phyloP scores from a whole-genome alignment of 2,797 vertebrate genomes.

The Podarcis siculus region DNA sequence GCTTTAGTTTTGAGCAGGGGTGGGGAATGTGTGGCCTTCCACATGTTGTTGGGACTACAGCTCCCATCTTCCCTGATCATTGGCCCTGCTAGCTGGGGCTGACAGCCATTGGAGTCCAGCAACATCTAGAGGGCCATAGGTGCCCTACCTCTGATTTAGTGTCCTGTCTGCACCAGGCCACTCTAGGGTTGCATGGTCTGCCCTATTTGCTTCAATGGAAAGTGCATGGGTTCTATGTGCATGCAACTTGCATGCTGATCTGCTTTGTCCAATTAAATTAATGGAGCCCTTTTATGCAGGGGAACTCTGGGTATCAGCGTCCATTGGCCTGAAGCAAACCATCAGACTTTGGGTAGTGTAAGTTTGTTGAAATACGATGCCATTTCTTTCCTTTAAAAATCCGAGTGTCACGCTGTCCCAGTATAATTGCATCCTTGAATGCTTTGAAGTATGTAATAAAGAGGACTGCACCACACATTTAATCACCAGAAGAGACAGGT shows the following conservation, averaged over 20 bases:
- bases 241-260: neutral
- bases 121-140: neutral
- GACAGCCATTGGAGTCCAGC: neutral
- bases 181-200: neutral
- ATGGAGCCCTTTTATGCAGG: neutral
- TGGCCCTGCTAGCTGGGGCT: no score
- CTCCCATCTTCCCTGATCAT: neutral
- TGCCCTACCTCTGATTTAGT: neutral
- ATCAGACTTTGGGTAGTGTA: neutral
- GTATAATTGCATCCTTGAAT: conserved; percentile 10
- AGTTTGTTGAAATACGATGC: neutral
- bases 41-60: no score
- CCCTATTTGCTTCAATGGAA: neutral
- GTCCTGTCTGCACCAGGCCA: neutral
- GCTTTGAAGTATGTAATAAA: conserved; percentile 24
- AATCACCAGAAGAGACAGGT: conserved; percentile 8
- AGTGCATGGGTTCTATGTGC: no score
- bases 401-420: neutral
- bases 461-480: neutral
- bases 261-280: neutral
- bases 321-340: neutral
- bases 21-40: neutral
- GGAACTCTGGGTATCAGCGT: neutral
- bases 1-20: neutral
- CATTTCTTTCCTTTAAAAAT: conserved; percentile 3